phyloP scores from a whole-genome alignment of 2,888 invertebrate genomes.

The Amphipoea oculea region DNA sequence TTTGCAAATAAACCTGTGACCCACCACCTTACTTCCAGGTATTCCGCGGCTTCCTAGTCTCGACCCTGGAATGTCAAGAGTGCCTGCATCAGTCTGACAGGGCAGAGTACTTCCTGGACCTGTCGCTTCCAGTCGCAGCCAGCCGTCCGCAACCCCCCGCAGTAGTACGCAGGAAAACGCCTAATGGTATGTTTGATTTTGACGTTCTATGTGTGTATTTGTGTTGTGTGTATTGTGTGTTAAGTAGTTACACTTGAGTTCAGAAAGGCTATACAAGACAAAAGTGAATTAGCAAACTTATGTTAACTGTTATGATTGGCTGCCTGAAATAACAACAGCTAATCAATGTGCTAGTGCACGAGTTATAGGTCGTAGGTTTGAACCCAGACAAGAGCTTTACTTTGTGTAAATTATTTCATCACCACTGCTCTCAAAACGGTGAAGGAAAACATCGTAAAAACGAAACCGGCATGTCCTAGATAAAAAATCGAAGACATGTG shows the following conservation, averaged over 20 bases:
- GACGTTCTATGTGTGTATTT: neutral
- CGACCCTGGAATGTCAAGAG: conserved; percentile 96
- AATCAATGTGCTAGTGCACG: neutral
- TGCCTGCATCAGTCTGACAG: conserved; percentile 96
- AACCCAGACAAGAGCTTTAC: neutral
- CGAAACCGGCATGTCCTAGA: neutral
- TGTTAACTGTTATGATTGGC: neutral
- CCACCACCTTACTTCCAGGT: conserved; percentile 84
- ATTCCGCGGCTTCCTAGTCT: conserved; percentile 98
- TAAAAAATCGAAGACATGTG: neutral
- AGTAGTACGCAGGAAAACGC: conserved; percentile 89
- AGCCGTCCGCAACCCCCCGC: conserved; percentile 94
- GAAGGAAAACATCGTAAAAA: neutral
- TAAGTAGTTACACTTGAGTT: neutral
- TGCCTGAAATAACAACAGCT: neutral
- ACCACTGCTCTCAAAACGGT: neutral
- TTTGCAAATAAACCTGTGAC: neutral
- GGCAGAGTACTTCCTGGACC: conserved; percentile 98
- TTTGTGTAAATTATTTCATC: neutral
- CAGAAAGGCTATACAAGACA: neutral
- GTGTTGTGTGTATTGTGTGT: conserved; percentile 16
- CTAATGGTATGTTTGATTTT: conserved; percentile 78
- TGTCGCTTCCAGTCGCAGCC: conserved; percentile 96
- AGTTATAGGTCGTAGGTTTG: neutral
- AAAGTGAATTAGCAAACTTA: neutral